Evolutionary conservation across 2,888 invertebrate genomes (phyloP).

Genomic region (Trichopoda pennipes): DNA sequence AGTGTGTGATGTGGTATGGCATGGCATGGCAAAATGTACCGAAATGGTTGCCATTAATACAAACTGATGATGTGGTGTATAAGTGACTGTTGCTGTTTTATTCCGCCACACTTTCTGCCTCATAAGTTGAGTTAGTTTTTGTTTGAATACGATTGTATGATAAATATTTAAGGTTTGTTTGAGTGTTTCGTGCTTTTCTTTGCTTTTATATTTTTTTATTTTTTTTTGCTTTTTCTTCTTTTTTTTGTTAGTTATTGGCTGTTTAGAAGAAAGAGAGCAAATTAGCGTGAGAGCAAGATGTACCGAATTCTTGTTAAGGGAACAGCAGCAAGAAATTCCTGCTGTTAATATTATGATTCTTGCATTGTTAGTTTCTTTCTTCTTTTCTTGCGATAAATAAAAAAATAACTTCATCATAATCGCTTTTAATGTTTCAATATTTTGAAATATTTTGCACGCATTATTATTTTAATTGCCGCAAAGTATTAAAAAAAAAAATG

Average conservation of each 20-base stretch:
- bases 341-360: background rate
- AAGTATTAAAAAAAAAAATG: background rate
- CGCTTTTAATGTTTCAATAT: background rate
- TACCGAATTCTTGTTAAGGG: slow-evolving; percentile 33
- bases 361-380: background rate
- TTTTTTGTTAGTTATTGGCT: background rate
- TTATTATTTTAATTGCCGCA: background rate
- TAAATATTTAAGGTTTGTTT: slow-evolving; percentile 50
- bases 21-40: slow-evolving; percentile 19
- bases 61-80: slow-evolving; percentile 18
- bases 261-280: slow-evolving; percentile 53
- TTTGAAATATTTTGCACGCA: background rate
- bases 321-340: slow-evolving; percentile 20
- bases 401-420: background rate
- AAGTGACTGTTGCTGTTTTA: slow-evolving; percentile 18
- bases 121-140: slow-evolving; percentile 13
- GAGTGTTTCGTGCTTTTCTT: slow-evolving; percentile 18
- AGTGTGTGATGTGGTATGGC: slow-evolving; percentile 17
- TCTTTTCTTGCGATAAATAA: background rate
- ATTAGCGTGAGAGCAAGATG: slow-evolving; percentile 58
- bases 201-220: slow-evolving; percentile 28
- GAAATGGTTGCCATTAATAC: slow-evolving; percentile 51
- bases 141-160: slow-evolving; percentile 34
- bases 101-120: slow-evolving; percentile 28
- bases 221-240: background rate